phyloP scores from a whole-genome alignment of 2,888 invertebrate genomes.

The Sphecodes monilicornis region DNA sequence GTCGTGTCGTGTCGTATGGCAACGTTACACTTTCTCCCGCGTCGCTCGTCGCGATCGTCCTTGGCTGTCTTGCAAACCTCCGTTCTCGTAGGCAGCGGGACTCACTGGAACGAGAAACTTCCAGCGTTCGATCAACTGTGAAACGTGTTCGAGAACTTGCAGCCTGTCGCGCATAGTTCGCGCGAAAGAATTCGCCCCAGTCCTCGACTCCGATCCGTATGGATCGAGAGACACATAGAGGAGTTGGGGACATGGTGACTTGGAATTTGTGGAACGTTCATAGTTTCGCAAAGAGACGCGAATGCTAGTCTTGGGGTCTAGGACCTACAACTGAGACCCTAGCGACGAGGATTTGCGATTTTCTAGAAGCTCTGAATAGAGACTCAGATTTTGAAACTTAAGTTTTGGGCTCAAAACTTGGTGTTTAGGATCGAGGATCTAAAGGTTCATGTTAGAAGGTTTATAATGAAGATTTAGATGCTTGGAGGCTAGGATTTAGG shows the following conservation, averaged over 20 bases:
- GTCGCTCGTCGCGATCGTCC: slow-evolving; percentile 59
- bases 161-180: slow-evolving; percentile 1
- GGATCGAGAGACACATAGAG: background rate
- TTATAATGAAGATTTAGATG: background rate
- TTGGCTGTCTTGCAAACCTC: slow-evolving; percentile 45
- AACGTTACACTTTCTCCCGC: slow-evolving; percentile 64
- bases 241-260: background rate
- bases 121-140: slow-evolving; percentile 22
- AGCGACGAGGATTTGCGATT: background rate
- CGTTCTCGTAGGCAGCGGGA: slow-evolving; percentile 18
- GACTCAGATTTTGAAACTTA: background rate
- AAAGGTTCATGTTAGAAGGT: background rate
- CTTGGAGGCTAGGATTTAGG: too few species aligned
- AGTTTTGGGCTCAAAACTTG: background rate
- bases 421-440: background rate
- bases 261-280: background rate
- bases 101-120: slow-evolving; percentile 25
- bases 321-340: background rate
- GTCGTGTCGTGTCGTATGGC: slow-evolving; percentile 23
- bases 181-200: background rate
- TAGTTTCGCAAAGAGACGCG: background rate
- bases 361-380: background rate
- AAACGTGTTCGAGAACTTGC: slow-evolving; percentile 9
- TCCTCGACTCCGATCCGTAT: background rate
- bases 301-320: background rate